Evolutionary conservation across 2,797 vertebrate genomes (phyloP).

Genomic region (Malurus splendens): DNA sequence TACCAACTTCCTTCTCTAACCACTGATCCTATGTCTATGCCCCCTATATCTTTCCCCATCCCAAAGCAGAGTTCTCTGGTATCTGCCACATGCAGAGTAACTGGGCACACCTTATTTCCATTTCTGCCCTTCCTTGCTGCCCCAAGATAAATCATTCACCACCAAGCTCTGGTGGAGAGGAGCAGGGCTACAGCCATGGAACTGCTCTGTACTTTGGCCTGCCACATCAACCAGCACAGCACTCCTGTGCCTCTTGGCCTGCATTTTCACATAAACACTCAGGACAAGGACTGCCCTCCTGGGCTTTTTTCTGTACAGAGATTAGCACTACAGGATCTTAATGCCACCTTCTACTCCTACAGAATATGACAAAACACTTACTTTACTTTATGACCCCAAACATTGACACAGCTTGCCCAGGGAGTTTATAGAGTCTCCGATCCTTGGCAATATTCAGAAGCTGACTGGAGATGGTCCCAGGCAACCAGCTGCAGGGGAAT

Average conservation of each 20-base stretch:
- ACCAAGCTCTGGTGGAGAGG: accelerated
- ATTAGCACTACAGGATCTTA: not conserved
- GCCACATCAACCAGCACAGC: not conserved
- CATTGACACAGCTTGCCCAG: not conserved
- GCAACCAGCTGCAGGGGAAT: accelerated
- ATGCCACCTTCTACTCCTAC: not conserved
- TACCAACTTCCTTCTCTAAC: not conserved
- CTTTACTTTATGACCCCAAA: not conserved
- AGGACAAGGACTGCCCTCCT: not conserved
- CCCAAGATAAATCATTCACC: not conserved
- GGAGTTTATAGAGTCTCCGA: not conserved
- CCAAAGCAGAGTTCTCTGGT: accelerated
- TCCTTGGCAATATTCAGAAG: not conserved
- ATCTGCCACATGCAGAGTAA: not conserved
- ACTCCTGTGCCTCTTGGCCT: not conserved
- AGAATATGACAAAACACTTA: not conserved
- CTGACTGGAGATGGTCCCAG: not conserved
- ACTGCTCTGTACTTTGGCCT: not conserved
- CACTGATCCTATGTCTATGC: not conserved
- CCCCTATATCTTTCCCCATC: not conserved
- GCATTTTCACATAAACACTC: not conserved
- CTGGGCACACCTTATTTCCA: not conserved
- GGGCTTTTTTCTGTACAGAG: not conserved
- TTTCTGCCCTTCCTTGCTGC: not conserved
- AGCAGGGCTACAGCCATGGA: not conserved